phyloP scores from a whole-genome alignment of 2,113 vertebrate species.

The Asarcornis scutulata region DNA sequence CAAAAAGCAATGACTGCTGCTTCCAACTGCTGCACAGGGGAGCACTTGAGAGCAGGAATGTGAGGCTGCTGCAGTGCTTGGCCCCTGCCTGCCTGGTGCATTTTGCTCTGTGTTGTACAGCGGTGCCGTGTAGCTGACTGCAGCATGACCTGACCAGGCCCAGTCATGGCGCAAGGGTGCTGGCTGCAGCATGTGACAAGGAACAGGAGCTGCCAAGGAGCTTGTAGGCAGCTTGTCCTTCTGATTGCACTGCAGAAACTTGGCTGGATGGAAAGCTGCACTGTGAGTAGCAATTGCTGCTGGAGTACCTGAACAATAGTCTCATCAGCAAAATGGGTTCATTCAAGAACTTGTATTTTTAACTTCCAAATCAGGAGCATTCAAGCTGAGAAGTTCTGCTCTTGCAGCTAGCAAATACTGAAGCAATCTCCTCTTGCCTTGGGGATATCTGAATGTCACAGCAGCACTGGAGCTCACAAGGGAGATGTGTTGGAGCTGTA shows the following conservation, averaged over 20 bases:
- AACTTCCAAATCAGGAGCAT: background rate
- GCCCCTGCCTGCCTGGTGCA: background rate
- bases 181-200: background rate
- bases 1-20: background rate
- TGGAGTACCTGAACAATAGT: background rate
- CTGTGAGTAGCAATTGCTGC: background rate
- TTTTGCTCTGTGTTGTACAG: background rate
- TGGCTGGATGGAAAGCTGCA: background rate
- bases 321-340: background rate
- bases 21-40: background rate
- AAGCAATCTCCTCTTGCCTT: background rate
- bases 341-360: background rate
- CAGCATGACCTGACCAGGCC: background rate
- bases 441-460: background rate
- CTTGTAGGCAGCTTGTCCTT: background rate
- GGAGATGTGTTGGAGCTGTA: background rate
- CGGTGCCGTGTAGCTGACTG: background rate
- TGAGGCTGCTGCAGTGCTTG: background rate
- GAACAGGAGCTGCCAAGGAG: background rate
- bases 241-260: background rate
- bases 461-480: rapidly evolving
- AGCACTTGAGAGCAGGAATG: rapidly evolving
- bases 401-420: background rate
- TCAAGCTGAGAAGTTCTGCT: background rate
- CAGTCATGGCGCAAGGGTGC: background rate